Evolutionary conservation across 2,888 invertebrate species (phyloP).

Genomic region (Achlya flavicornis): DNA sequence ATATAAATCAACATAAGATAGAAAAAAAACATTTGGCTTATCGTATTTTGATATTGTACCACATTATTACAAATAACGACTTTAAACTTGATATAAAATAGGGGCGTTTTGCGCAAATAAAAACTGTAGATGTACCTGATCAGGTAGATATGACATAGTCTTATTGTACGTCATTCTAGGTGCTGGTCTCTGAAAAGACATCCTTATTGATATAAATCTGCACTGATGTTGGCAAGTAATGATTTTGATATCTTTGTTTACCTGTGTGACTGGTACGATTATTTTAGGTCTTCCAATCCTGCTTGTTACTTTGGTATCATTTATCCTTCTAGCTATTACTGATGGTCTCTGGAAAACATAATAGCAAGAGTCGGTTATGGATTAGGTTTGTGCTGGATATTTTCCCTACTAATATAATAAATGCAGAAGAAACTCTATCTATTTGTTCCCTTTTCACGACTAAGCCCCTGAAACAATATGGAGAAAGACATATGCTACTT

Average conservation of each 20-base stretch:
- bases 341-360: slow-evolving; percentile 43
- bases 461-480: too few relatives aligned
- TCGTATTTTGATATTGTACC: too few relatives aligned
- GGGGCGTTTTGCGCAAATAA: too few relatives aligned
- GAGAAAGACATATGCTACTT: too few relatives aligned
- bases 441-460: too few relatives aligned
- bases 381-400: too few relatives aligned
- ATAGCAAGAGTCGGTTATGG: neutral
- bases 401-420: too few relatives aligned
- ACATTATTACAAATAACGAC: too few relatives aligned
- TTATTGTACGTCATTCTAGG: slow-evolving; percentile 26
- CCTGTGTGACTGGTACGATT: slow-evolving; percentile 47
- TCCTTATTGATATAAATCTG: neutral
- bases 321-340: slow-evolving; percentile 39
- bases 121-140: slow-evolving; percentile 41
- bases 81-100: too few relatives aligned
- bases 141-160: slow-evolving; percentile 38
- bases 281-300: slow-evolving; percentile 40
- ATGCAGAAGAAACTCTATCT: too few relatives aligned
- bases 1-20: neutral
- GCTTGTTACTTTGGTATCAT: slow-evolving; percentile 25
- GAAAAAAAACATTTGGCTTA: neutral
- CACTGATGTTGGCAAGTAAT: neutral
- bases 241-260: slow-evolving; percentile 19
- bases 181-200: slow-evolving; percentile 30